A percentile compares a stretch with the other conserved stretches of the same genome.
Conservation (phyloP, 2,888 invertebrate genomes). For the Melikaiella ostensackeni region DNA sequence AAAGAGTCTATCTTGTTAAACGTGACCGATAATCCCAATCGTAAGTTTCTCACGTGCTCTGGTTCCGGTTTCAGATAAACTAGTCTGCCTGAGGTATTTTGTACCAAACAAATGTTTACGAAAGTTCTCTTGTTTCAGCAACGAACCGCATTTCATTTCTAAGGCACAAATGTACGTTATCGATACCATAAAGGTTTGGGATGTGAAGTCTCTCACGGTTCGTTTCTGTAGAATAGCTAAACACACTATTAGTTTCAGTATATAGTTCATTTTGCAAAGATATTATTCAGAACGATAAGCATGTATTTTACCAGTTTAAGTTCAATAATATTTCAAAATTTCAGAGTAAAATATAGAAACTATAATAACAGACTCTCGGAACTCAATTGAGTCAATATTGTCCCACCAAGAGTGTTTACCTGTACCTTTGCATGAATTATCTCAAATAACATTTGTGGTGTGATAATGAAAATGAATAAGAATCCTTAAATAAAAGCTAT, state of each 20-base stretch:
- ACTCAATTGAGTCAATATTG: too few species aligned
- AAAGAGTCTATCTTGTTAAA: neutral
- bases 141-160: neutral
- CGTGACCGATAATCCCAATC: neutral
- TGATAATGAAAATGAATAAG: too few species aligned
- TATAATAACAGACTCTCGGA: too few species aligned
- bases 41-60: constrained; percentile 8
- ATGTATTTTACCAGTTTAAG: neutral
- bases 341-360: too few species aligned
- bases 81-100: neutral
- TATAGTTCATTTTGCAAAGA: neutral
- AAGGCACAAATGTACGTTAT: constrained; percentile 1
- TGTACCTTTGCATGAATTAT: too few species aligned
- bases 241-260: neutral
- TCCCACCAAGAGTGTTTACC: too few species aligned
- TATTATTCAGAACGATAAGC: neutral
- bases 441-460: too few species aligned
- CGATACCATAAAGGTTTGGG: neutral
- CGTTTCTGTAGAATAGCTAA: neutral
- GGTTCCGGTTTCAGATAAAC: neutral
- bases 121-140: neutral
- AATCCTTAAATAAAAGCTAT: too few species aligned
- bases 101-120: too few species aligned
- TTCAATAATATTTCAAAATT: too few species aligned
- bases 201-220: neutral